These are phyloP conservation scores for Dicranocentrus wangi DNA, from an alignment of 2,888 invertebrate species.

Conservation along the genomic window DNA sequence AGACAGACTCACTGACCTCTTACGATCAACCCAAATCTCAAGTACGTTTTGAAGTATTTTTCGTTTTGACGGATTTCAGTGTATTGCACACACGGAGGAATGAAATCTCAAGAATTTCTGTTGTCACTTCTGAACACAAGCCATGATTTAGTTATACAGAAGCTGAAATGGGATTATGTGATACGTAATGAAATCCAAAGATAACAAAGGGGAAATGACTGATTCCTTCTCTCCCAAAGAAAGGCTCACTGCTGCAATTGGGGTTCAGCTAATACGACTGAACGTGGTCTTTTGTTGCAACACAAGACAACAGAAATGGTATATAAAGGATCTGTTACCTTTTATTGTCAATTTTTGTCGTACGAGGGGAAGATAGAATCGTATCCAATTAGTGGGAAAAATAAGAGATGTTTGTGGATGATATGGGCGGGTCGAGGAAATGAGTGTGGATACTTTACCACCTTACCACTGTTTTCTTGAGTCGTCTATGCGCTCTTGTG, in stretches of 20 bases:
- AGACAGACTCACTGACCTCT: too few relatives aligned
- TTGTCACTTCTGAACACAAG: too few relatives aligned
- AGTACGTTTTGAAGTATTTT: too few relatives aligned
- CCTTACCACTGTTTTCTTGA: neutral
- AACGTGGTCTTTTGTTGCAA: too few relatives aligned
- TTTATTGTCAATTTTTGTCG: constrained; percentile 10
- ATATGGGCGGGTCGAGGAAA: constrained; percentile 43
- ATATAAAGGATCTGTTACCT: constrained; percentile 2
- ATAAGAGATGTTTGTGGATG: constrained; percentile 38
- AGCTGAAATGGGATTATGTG: constrained; percentile 22
- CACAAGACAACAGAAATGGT: neutral
- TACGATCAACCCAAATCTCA: too few relatives aligned
- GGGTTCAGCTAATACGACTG: neutral
- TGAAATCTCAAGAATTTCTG: too few relatives aligned
- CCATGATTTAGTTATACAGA: too few relatives aligned
- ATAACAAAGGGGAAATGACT: constrained; percentile 35
- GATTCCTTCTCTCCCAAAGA: constrained; percentile 25
- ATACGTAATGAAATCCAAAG: constrained; percentile 43
- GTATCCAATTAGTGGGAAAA: constrained; percentile 66
- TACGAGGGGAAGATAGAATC: constrained; percentile 55
- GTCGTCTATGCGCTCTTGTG: neutral
- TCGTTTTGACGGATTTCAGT: too few relatives aligned
- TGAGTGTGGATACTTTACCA: constrained; percentile 22
- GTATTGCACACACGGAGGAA: too few relatives aligned
- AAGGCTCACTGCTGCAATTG: too few relatives aligned